Conservation (phyloP, 2,113 vertebrate species). For the Vidua macroura region DNA sequence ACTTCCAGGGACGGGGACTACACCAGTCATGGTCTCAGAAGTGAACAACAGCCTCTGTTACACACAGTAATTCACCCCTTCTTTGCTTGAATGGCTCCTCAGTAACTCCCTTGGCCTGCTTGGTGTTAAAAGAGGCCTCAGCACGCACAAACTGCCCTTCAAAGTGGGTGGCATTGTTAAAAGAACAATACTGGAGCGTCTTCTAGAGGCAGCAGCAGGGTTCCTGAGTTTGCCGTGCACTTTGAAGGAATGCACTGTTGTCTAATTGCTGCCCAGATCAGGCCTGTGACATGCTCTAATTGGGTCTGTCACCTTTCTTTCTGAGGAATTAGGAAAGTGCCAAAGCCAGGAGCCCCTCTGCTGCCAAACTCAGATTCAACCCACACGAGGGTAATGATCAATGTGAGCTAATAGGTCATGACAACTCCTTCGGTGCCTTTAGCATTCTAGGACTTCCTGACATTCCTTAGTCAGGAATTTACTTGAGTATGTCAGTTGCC, state of each 20-base stretch:
- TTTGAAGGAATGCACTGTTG: neutral
- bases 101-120: neutral
- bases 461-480: neutral
- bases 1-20: neutral
- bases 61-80: neutral
- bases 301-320: neutral
- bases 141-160: neutral
- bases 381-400: rapidly evolving
- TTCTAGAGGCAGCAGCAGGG: neutral
- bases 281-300: neutral
- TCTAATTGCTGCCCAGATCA: neutral
- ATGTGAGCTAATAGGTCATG: neutral
- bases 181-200: conserved; percentile 11
- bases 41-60: neutral
- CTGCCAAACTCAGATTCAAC: neutral
- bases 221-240: neutral
- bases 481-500: neutral
- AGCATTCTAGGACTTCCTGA: neutral
- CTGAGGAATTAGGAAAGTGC: neutral
- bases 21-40: neutral
- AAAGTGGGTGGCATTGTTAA: conserved; percentile 10
- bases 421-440: neutral
- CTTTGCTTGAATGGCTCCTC: neutral
- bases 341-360: neutral
- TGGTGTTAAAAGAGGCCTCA: neutral